Conservation (phyloP, 2,797 vertebrate species). For the Diplodus sargus region DNA sequence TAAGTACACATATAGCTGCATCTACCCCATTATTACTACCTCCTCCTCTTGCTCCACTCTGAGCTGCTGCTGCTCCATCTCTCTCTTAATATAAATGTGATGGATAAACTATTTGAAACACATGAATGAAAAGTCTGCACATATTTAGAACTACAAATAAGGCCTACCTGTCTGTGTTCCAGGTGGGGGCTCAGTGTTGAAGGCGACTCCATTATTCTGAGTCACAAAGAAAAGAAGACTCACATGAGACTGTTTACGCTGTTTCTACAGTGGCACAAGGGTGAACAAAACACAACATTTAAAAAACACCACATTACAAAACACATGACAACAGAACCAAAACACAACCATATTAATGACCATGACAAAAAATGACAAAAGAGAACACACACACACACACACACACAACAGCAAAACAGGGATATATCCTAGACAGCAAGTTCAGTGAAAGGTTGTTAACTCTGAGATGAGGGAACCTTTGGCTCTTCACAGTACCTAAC, state of each 20-base stretch:
- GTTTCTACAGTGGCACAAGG: not conserved
- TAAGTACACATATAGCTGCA: too few relatives aligned
- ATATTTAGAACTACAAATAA: not conserved
- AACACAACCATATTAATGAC: too few relatives aligned
- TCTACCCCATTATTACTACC: too few relatives aligned
- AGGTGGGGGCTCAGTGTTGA: constrained; percentile 75
- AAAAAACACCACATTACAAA: not conserved
- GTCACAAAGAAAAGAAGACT: constrained; percentile 4
- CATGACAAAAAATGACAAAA: not conserved
- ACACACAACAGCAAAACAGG: too few relatives aligned
- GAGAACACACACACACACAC: too few relatives aligned
- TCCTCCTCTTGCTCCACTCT: not conserved
- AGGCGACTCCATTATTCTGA: constrained; percentile 73
- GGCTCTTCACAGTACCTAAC: too few relatives aligned
- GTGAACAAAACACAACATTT: not conserved
- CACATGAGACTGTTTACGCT: not conserved
- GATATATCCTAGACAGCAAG: too few relatives aligned
- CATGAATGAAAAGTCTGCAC: not conserved
- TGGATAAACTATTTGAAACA: not conserved
- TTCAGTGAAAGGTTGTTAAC: too few relatives aligned
- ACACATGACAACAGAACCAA: not conserved
- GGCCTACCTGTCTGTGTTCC: constrained; percentile 74
- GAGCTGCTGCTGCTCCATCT: not conserved
- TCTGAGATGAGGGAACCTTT: too few relatives aligned
- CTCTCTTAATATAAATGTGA: not conserved